A percentile compares a stretch with the other conserved stretches of the same genome.
These are phyloP conservation scores for Adelphocoris suturalis DNA, from an alignment of 2,888 invertebrate genomes.

Conservation along the genomic window DNA sequence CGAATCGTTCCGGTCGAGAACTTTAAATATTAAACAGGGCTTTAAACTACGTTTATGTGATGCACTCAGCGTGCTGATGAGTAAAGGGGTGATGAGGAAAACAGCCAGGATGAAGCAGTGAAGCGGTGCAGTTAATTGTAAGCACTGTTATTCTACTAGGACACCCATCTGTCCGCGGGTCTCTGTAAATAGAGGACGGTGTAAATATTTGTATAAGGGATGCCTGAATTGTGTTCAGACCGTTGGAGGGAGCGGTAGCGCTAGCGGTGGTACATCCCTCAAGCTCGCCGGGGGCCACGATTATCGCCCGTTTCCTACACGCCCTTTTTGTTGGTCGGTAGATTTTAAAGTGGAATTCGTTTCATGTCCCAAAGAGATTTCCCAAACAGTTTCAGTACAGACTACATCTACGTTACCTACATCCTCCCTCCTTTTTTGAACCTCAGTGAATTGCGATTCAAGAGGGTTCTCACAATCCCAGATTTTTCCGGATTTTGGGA, in stretches of 20 bases:
- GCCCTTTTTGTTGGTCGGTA: background rate
- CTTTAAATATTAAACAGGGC: slow-evolving; percentile 57
- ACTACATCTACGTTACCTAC: no score
- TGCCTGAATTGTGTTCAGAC: slow-evolving; percentile 55
- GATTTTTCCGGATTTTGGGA: no score
- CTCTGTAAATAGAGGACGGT: slow-evolving; percentile 61
- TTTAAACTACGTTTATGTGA: slow-evolving; percentile 19
- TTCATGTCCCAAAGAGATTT: background rate
- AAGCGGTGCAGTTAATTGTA: slow-evolving; percentile 55
- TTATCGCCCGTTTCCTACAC: slow-evolving; percentile 10
- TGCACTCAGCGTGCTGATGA: background rate
- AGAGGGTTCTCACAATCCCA: no score
- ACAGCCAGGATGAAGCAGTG: background rate
- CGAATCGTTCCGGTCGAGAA: background rate
- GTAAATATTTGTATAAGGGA: slow-evolving; percentile 65
- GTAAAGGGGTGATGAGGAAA: background rate
- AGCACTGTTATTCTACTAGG: slow-evolving; percentile 61
- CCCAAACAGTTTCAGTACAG: background rate
- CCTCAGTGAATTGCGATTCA: no score
- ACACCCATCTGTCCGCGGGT: slow-evolving; percentile 65
- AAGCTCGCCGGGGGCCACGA: slow-evolving; percentile 5
- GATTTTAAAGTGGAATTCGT: background rate
- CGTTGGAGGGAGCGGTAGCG: slow-evolving; percentile 39
- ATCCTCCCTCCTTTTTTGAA: no score
- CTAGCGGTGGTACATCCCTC: background rate